These are phyloP conservation scores for honey bee (Apis mellifera) DNA, from an alignment of 1,140 invertebrate species.

Conservation along the genomic window DNA sequence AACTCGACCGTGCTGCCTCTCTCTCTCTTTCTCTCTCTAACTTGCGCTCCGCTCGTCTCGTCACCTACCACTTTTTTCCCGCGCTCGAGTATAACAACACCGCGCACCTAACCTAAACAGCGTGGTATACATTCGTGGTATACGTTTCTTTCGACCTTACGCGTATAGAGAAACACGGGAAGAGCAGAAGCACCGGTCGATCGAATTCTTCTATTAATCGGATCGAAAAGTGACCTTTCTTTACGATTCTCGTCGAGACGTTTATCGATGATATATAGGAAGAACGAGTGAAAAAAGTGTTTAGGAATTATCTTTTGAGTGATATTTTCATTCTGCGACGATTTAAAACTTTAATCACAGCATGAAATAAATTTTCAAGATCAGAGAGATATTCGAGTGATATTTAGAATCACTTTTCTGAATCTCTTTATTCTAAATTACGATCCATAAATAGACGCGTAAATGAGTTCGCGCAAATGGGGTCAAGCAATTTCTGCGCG, in stretches of 20 bases:
- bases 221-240: no score
- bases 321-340: no score
- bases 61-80: slow-evolving; percentile 56
- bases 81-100: slow-evolving; percentile 9
- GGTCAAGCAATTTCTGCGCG: background rate
- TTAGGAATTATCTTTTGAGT: background rate
- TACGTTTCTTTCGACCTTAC: slow-evolving; percentile 14
- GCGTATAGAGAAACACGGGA: background rate
- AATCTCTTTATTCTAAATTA: background rate
- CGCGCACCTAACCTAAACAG: background rate
- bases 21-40: background rate
- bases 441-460: background rate
- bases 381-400: no score
- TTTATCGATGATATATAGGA: background rate
- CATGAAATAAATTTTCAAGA: no score
- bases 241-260: slow-evolving; percentile 22
- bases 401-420: background rate
- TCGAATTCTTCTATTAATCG: slow-evolving; percentile 29
- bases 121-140: background rate
- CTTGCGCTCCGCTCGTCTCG: background rate
- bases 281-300: background rate
- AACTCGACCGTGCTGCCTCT: slow-evolving; percentile 35
- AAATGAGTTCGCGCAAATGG: background rate
- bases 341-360: no score
- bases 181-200: slow-evolving; percentile 17